A percentile compares a stretch with the other conserved stretches of the same genome.
These are phyloP conservation scores for Scolopax rusticola DNA, from an alignment of 2,797 vertebrate genomes.

Conservation along the genomic window DNA sequence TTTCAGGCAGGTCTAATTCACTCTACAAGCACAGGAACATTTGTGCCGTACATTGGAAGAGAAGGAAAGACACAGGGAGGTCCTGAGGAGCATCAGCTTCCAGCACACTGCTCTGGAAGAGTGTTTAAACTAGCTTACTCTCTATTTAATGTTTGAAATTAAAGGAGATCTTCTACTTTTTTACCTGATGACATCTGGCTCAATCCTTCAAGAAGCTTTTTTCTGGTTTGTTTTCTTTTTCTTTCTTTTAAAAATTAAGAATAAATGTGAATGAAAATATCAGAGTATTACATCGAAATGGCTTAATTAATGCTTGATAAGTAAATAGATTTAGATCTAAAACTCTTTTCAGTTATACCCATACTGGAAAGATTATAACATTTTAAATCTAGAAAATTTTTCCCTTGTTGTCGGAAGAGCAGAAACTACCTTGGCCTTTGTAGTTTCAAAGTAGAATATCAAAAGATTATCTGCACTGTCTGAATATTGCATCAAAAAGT, in stretches of 20 bases:
- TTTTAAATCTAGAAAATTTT: neutral
- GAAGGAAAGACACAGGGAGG: neutral
- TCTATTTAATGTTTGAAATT: neutral
- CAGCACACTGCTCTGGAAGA: neutral
- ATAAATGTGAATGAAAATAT: neutral
- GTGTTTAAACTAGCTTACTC: neutral
- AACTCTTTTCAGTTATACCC: neutral
- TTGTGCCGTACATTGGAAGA: neutral
- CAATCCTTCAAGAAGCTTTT: neutral
- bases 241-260: neutral
- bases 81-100: neutral
- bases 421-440: neutral
- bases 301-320: neutral
- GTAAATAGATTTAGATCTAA: neutral
- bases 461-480: neutral
- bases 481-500: neutral
- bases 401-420: neutral
- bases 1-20: neutral
- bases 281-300: neutral
- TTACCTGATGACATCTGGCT: neutral
- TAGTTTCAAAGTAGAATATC: neutral
- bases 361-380: fast-evolving
- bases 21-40: neutral
- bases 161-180: neutral
- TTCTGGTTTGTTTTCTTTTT: too few relatives aligned